A percentile compares a stretch with the other conserved stretches of the same genome.
These are phyloP conservation scores for Ciconia nigra DNA, from an alignment of 2,797 vertebrate genomes.

Conservation along the genomic window DNA sequence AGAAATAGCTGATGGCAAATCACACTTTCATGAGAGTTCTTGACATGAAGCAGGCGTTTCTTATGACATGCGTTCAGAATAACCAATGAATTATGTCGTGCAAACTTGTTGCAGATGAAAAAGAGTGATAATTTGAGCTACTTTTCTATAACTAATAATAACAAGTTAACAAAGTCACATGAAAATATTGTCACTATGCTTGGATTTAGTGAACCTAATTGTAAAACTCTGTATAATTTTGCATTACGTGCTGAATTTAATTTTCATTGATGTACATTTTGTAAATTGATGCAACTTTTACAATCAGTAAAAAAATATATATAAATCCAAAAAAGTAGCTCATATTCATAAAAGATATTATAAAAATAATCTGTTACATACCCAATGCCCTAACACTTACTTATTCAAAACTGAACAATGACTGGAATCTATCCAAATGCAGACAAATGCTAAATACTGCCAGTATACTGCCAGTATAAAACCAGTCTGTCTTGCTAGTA, in stretches of 20 bases:
- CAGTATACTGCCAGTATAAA: conserved; percentile 52
- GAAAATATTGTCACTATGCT: background rate
- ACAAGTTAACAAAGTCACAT: background rate
- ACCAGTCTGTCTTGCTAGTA: conserved; percentile 28
- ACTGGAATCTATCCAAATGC: conserved; percentile 45
- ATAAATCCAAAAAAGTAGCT: background rate
- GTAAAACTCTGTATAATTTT: background rate
- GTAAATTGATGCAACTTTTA: background rate
- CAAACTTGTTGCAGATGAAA: background rate
- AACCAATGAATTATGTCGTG: background rate
- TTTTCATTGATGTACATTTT: background rate
- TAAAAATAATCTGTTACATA: conserved; percentile 1
- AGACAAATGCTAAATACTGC: conserved; percentile 28
- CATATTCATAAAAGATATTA: background rate
- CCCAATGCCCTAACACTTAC: background rate
- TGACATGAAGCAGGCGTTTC: background rate
- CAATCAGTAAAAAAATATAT: background rate
- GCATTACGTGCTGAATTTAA: background rate
- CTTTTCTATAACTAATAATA: background rate
- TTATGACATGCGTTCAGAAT: background rate
- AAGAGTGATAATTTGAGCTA: background rate
- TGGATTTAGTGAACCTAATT: background rate
- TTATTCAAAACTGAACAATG: conserved; percentile 61
- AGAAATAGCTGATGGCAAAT: background rate
- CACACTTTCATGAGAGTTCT: background rate